Base-by-base conservation (phyloP, 2,113 vertebrate genomes). In the Chrysemys picta region DNA sequence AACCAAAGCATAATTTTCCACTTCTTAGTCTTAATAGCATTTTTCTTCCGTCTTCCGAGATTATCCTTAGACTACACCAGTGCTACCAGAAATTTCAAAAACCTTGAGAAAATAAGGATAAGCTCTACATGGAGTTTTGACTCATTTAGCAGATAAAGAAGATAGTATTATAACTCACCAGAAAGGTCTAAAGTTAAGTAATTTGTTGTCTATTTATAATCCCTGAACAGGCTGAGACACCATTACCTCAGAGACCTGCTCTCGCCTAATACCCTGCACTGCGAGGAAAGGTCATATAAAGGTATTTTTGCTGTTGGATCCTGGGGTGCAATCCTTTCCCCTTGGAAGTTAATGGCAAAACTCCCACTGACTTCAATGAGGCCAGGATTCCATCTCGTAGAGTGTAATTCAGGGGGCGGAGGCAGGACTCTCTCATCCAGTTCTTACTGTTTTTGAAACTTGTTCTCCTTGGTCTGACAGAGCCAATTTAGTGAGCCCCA, bases 401-500 rank as follows among this genome's bases (percentile, higher is more conserved):
- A 47, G 38, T 16, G 24, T 27, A 47, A 45, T 76, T 76, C 42
- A 45, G 38, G 22, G 24, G 11, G 42, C 13, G 75, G 75, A 27
- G 6, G 25, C 75, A 29, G 12, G 75, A 78, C 85, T 76, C 0
- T 86, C 90, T 87, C 87, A 80, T 86, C 49, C 72, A 42, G 35
- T 38, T 84, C 87, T 86, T 4, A 29, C n/a, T 76, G 38, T 42
- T 87, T 87, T 85, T 1, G 2, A 89, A 65, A 82, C 85, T 85
- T 83, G 82, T 76, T 91, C 79, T 76, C 94, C 85, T 93, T 86
- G 83, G 49, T 62, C 38, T 82, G 72, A 80, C 90, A 62, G 52
- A 89, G 81, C 89, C 90, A 78, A 86, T 89, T 93, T 89, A n/a
- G 81, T 84, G 83, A 95, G 89, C 81, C 89, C 87, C 88, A 80